phyloP scores from a whole-genome alignment of 1,140 invertebrate genomes.

The Lordiphosa stackelbergi region DNA sequence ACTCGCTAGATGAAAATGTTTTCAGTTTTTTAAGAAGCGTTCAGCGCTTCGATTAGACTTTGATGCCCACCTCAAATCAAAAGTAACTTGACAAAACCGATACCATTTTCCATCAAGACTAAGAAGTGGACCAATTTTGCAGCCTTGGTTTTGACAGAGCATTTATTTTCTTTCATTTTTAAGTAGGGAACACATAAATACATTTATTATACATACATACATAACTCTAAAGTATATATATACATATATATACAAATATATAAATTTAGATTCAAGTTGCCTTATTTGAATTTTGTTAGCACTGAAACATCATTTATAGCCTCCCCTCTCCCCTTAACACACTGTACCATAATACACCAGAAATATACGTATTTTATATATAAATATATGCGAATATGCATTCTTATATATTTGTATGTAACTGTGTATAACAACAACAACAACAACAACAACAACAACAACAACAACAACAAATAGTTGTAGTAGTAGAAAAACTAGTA shows the following conservation, averaged over 20 bases:
- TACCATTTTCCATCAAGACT: too few relatives aligned
- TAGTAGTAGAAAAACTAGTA: conserved; percentile 17
- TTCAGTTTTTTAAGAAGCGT: too few relatives aligned
- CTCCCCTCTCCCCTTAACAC: conserved; percentile 16
- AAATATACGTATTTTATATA: conserved; percentile 68
- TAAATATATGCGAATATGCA: conserved; percentile 55
- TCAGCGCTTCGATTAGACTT: too few relatives aligned
- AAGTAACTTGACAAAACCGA: too few relatives aligned
- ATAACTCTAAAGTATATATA: conserved; percentile 11
- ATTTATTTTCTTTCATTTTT: too few relatives aligned
- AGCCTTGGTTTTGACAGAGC: too few relatives aligned
- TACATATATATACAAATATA: conserved; percentile 25
- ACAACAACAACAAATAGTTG: conserved; percentile 14
- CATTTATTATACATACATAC: conserved; percentile 37
- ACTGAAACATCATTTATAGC: conserved; percentile 54
- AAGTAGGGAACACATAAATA: conserved; percentile 8
- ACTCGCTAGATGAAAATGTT: too few relatives aligned
- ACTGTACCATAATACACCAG: conserved; percentile 18
- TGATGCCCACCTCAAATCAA: too few relatives aligned
- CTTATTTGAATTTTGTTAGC: conserved; percentile 74
- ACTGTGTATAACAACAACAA: conserved; percentile 44
- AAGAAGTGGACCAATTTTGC: too few relatives aligned
- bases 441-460: conserved; percentile 37
- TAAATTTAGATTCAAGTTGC: conserved; percentile 72
- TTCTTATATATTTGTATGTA: conserved; percentile 63